Base-by-base conservation (phyloP, 2,113 vertebrate genomes). In the Eonycteris spelaea region DNA sequence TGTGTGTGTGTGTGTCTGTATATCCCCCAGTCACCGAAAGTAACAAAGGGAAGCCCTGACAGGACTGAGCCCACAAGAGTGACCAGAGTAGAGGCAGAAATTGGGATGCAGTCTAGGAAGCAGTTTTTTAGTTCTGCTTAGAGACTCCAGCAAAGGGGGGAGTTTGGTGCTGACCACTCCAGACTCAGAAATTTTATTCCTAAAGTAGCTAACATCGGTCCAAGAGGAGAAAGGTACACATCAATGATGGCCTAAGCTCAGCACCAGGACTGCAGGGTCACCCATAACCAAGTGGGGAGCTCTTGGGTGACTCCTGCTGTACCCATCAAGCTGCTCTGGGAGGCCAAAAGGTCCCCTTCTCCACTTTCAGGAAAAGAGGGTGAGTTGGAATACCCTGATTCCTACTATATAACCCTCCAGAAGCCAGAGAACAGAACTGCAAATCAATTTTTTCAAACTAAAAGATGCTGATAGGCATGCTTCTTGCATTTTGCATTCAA, bases 391-490 rank as follows among this genome's bases (percentile, higher is more conserved):
- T 14, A 16, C 57, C 74, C 63, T 35, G 35, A 86, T 86, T 71
- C 30, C 63, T 40, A 57, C 33, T 93, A 59, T 88, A 80, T 15
- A 88, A 71, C 59, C 67, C 43, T 45, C 86, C 16, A 22, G 65
- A 91, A 95, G 83, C 45, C 63, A 86, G n/a, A 21, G 22, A 71
- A 70, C 75, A 71, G 35, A 13, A 4, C 63, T 92, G 43, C 38
- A 77, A 61, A 80, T 94, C 79, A 87, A 70, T 67, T 85, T 92
- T 94, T 88, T 75, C 95, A 77, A 65, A 90, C 75, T 67, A 40
- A 90, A 87, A 35, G 61, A 24, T 57, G 73, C 65, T 84, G 80
- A 70, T 19, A n/a, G 59, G 51, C 51, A 7, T 16, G 43, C 30
- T 86, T 91, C 86, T 96, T 33, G 7, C 28, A 48, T 67, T 75